Evolutionary conservation across 2,113 vertebrate species (phyloP), one percentile per base, ranked within the genome.

Genomic region (Cryptomyrus ogoouensis): DNA sequence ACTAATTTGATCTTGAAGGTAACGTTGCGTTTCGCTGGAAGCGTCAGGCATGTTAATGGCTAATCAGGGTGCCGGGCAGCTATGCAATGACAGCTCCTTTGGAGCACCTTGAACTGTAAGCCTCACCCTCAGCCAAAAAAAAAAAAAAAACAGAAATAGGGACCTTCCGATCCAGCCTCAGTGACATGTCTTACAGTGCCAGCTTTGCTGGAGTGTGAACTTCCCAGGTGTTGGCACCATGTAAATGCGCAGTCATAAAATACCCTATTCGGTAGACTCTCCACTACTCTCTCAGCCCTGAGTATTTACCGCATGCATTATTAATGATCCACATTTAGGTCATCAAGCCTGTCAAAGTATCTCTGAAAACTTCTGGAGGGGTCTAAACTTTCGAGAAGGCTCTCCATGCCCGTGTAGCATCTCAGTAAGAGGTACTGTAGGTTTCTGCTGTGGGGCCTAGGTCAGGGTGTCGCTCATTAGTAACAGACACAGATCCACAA

Each of bases 1-100:
- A 90, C 77, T 88, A 91, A 92, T 91, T 86, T 27, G 2, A 53
- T 87, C 87, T 90, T 89, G 88, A 93, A 90, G 90, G 88, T 80
- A 84, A 52, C 89, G 90, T 86, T 31, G 83, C 24, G 44, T 89
- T 88, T 89, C 3, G 24, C 88, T 31, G 50, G 24, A 44, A 86
- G 62, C 66, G 6, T 31, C 39, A 3, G 24, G 47, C 46, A 87
- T 74, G 90, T 83, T 49, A 70, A 66, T 52, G 89, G 52, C 62
- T 52, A 44, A 44, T 80, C 58, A 56, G 12, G 74, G 85, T 31
- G 83, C 19, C 19, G 39, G 13, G 85, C 44, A 84, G 88, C 86
- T 27, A 52, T 15, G 35, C 58, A 27, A 39, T 89, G 88, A 89
- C 83, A 87, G 88, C 62, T 87, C 49, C 83, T 27, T 35, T 1